A percentile compares a stretch with the other conserved stretches of the same genome.
These are phyloP conservation scores for Eurytoma californica DNA, from an alignment of 2,888 invertebrate genomes.

Conservation along the genomic window DNA sequence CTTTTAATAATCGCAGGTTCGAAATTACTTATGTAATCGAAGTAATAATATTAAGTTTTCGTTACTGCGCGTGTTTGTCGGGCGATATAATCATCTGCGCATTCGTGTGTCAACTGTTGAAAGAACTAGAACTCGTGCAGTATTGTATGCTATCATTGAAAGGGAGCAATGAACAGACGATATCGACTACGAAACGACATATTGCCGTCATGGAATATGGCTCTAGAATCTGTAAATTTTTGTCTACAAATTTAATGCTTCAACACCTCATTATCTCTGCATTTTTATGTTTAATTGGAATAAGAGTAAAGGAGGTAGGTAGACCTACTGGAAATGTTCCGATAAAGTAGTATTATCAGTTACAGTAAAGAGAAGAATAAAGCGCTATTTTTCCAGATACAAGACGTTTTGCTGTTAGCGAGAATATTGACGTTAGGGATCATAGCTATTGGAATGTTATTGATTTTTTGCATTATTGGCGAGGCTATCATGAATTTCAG, in stretches of 20 bases:
- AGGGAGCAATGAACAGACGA: background rate
- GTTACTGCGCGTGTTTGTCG: background rate
- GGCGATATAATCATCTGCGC: background rate
- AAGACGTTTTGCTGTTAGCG: background rate
- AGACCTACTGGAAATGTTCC: background rate
- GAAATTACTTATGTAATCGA: background rate
- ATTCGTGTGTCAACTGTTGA: constrained; percentile 29
- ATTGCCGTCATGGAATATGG: constrained; percentile 10
- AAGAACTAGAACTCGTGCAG: background rate
- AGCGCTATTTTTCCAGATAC: background rate
- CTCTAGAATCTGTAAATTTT: background rate
- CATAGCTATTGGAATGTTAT: background rate
- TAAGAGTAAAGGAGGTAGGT: background rate
- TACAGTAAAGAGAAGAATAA: too few species aligned
- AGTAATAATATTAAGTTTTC: background rate
- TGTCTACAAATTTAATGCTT: background rate
- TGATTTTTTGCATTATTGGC: constrained; percentile 14
- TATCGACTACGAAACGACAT: background rate
- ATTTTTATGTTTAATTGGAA: constrained; percentile 9
- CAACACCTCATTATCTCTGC: background rate
- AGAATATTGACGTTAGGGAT: background rate
- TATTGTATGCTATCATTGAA: background rate
- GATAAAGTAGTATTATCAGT: background rate
- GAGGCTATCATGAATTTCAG: background rate
- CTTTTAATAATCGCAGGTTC: constrained; percentile 16